These are phyloP conservation scores for Drosophila mayri DNA, from an alignment of 1,140 invertebrate species.

Conservation along the genomic window DNA sequence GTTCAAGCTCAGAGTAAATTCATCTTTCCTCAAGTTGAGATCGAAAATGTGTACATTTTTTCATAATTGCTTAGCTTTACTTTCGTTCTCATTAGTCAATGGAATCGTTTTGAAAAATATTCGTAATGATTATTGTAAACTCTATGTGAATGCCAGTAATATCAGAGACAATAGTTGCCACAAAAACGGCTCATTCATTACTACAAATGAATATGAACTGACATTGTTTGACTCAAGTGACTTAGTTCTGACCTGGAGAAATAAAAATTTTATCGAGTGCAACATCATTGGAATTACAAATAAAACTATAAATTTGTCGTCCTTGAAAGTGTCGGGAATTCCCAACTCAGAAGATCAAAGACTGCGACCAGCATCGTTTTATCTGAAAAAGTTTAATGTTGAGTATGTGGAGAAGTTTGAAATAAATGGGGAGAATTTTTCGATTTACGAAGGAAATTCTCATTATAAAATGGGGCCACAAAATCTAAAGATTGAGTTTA, in stretches of 20 bases:
- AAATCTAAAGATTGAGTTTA: neutral
- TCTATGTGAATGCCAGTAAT: neutral
- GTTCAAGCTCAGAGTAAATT: neutral
- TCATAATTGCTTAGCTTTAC: neutral
- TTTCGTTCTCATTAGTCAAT: neutral
- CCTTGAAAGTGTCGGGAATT: neutral
- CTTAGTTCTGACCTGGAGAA: neutral
- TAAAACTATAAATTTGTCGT: accelerated
- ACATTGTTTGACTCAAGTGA: accelerated
- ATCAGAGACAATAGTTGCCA: neutral
- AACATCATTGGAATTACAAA: neutral
- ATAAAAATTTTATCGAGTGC: too few relatives aligned
- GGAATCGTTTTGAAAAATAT: neutral
- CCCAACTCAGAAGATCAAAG: neutral
- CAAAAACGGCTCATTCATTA: neutral
- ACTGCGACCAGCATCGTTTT: neutral
- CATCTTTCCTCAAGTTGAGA: neutral
- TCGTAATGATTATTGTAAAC: neutral
- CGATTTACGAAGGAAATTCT: neutral
- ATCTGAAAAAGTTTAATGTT: neutral
- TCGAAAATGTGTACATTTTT: neutral
- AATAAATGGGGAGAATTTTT: neutral
- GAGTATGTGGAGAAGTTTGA: neutral
- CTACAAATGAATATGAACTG: neutral
- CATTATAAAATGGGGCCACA: neutral